Conservation (phyloP, 2,113 vertebrate species). For the Ahaetulla prasina region DNA sequence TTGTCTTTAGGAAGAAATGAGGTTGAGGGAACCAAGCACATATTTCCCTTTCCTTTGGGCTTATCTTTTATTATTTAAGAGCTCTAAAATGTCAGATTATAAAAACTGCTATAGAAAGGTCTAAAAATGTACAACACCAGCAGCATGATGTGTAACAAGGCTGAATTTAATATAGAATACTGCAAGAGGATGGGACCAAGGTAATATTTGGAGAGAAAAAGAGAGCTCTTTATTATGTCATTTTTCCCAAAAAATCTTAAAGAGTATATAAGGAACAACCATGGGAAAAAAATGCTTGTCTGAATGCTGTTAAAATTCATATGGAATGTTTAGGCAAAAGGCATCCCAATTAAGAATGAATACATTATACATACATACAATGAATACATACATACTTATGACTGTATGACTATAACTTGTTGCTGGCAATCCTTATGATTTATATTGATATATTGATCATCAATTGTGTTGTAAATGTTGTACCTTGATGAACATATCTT, state of each 20-base stretch:
- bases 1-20: constrained; percentile 7
- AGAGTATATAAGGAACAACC: too few relatives aligned
- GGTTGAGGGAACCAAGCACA: not conserved
- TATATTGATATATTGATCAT: too few relatives aligned
- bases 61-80: constrained; percentile 15
- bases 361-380: too few relatives aligned
- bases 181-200: not conserved
- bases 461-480: too few relatives aligned
- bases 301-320: not conserved
- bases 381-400: too few relatives aligned
- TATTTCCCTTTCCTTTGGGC: not conserved
- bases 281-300: not conserved
- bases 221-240: not conserved
- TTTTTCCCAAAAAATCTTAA: not conserved
- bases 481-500: too few relatives aligned
- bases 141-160: not conserved
- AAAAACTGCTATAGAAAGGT: not conserved
- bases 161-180: not conserved
- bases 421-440: too few relatives aligned
- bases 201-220: not conserved
- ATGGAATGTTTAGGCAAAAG: not conserved
- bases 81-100: not conserved
- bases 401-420: too few relatives aligned
- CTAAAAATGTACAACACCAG: not conserved
- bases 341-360: not conserved